Evolutionary conservation across 2,113 vertebrate species (phyloP), one percentile per base, ranked within the genome.

Genomic region (Haplochromis vanheusdeni): DNA sequence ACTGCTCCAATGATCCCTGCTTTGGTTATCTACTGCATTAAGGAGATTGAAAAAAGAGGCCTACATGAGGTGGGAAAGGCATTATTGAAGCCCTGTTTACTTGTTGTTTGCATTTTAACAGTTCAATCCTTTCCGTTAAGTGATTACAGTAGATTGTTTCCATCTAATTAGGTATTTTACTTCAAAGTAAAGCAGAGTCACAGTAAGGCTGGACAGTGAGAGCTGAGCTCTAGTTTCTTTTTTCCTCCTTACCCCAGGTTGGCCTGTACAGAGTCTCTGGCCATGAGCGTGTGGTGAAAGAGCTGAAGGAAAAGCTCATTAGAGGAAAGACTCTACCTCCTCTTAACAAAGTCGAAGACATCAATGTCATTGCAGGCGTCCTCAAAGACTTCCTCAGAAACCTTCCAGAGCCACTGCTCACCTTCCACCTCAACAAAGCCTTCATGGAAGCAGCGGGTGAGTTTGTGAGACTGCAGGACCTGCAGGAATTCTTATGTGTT

Each of bases 371-470:
- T 84, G 96, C 97, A 0, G 93, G 98, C 54, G 97, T 98, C 6
- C 96, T 99, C 65, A 99, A 99, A 94, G 97, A 98, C 86, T 99
- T 99, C 82, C 93, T 99, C 9, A 96, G 98, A 87, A 98, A 96
- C 90, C 97, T 99, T 6, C 97, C 97, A 4, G 98, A 99, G 55
- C 98, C 98, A 0, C 96, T 99, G 26, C 97, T 99, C 91, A 99
- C 98, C 6, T 98, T 97, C 90, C 95, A 95, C 9, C 95, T 98
- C n/a, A 98, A 98, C 93, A 97, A 96, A 86, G 75, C 93, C 26
- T 99, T 99, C 87, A 98, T 98, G 97, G 96, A 96, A 80, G 97
- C 97, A 86, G 98, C 98, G 42, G 98, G 98, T 99, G 87, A 94
- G 94, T 79, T 79, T 62, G 12, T 31, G 45, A 83, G 80, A 56